Base-by-base conservation (phyloP, 2,797 vertebrate species). In the Oreochromis mossambicus region DNA sequence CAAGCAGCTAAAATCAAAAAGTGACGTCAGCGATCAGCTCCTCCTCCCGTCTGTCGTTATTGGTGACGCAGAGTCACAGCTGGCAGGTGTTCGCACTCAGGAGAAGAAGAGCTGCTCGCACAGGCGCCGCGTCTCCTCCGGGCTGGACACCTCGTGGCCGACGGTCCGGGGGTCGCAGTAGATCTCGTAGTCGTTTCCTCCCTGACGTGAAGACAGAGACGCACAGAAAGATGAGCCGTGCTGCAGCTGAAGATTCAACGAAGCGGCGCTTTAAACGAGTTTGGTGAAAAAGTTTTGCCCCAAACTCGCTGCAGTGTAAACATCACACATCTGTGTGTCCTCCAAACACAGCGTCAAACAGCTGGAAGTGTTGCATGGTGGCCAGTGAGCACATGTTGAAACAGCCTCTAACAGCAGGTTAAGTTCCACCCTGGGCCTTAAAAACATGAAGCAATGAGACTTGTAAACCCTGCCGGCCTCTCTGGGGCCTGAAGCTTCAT, bases 161-260 rank as follows among this genome's bases (percentile, higher is more conserved):
- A 97, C 43, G 3, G 98, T 99, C 56, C 98, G 96, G 8, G 97
- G 92, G 95, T 99, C 99, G 5, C 86, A 83, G 94, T 97, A 99
- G 92, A 99, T 99, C 96, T 99, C 98, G 4, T 97, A 97, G 95
- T 99, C 99, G 2, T 99, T 99, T 90, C 98, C 99, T 15, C 98
- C 99, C 99, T 99, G 75, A 43, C 14, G 26, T 32, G 50, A 13
- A 61, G 14, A 79, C 32, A 68, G 46, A 14, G 26, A 76, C 3
- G 13, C 6, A 46, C 10, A 3, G n/a, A 10, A 12, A 50, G 12
- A 3, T 9, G 8, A 79, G n/a, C 8, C 9, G 6, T 6, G 56
- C 15, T 17, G 55, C 24, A 19, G 9, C 15, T 10, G 3, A 3
- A 2, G 15, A 34, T 5, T 61, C 29, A 11, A 10, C 8, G 13